Percentiles rank a stretch among this genome's conserved stretches.
Evolutionary conservation across 1,140 invertebrate genomes (phyloP).

Genomic region (Rhizoglyphus robini): DNA sequence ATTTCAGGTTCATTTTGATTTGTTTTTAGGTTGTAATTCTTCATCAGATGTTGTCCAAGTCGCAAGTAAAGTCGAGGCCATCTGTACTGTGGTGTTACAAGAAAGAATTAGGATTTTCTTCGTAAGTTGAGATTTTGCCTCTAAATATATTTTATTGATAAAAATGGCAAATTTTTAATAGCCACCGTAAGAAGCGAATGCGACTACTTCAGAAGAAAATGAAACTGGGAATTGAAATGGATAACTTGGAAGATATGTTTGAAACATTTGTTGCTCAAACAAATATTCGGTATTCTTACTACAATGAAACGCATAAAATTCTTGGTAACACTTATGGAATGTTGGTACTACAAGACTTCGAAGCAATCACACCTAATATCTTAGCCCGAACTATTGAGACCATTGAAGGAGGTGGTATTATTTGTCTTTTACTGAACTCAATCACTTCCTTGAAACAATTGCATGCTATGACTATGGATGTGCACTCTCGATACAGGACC

Average conservation of each 20-base stretch:
- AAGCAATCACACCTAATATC: conserved; percentile 95
- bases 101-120: conserved; percentile 83
- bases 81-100: conserved; percentile 96
- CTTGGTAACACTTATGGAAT: conserved; percentile 77
- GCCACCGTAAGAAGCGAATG: conserved; percentile 84
- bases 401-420: conserved; percentile 89
- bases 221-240: conserved; percentile 68
- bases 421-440: conserved; percentile 67
- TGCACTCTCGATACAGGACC: conserved; percentile 85
- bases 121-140: conserved; percentile 38
- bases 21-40: conserved; percentile 66
- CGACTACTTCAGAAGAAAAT: conserved; percentile 73
- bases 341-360: conserved; percentile 67
- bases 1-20: too few species aligned
- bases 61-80: conserved; percentile 75
- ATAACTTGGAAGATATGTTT: conserved; percentile 93
- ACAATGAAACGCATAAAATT: conserved; percentile 90
- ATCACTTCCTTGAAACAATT: conserved; percentile 82
- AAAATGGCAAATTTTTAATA: conserved; percentile 40
- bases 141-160: too few species aligned
- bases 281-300: conserved; percentile 93
- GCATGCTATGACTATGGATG: conserved; percentile 96
- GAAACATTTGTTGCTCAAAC: conserved; percentile 92
- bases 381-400: conserved; percentile 95
- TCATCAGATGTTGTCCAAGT: conserved; percentile 93